Evolutionary conservation across 2,797 vertebrate genomes (phyloP), one percentile per base, ranked within the genome.

Genomic region (Mareca strepera): DNA sequence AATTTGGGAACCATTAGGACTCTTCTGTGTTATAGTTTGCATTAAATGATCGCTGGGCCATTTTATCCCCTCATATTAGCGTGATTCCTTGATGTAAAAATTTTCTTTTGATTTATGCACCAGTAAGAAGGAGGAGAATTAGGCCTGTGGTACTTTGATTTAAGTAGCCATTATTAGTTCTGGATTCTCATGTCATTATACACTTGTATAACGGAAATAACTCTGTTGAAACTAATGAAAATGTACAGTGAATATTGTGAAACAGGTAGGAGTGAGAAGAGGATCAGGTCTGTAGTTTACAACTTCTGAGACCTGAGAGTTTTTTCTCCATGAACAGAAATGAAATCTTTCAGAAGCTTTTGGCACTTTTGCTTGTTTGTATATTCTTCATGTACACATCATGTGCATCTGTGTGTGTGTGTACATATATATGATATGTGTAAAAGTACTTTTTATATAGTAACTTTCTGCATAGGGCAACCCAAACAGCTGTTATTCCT

Each of bases 401-500:
- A 70, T 92, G 88, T 96, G 72, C 88, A 81, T 96, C 94, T 96
- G 94, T 93, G 83, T 94, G 75, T 83, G 70, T 92, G 91, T 86
- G 85, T 90, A 88, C 37, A 68, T 96, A 92, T 97, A 94, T 97
- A 96, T 96, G 92, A 93, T 96, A 96, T 94, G 91, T 95, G 95
- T 96, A 94, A 94, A 95, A 95, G 94, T 96, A 97, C 93, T 97
- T 98, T 98, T 97, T 97, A 97, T 98, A 97, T 96, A 96, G 97
- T 97, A 97, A 97, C 97, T 97, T 97, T 97, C 97, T 95, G 96
- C 97, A 97, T 59, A 97, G 98, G 98, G 97, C 98, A 98, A 98
- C 98, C 98, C 97, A 98, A 98, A 98, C 98, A 98, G 98, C 98
- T 98, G 98, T 98, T 98, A 97, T 82, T 98, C 96, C 98, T 98